A percentile compares a stretch with the other conserved stretches of the same genome.
phyloP scores from a whole-genome alignment of 2,888 invertebrate species.

The Philonicus albiceps region DNA sequence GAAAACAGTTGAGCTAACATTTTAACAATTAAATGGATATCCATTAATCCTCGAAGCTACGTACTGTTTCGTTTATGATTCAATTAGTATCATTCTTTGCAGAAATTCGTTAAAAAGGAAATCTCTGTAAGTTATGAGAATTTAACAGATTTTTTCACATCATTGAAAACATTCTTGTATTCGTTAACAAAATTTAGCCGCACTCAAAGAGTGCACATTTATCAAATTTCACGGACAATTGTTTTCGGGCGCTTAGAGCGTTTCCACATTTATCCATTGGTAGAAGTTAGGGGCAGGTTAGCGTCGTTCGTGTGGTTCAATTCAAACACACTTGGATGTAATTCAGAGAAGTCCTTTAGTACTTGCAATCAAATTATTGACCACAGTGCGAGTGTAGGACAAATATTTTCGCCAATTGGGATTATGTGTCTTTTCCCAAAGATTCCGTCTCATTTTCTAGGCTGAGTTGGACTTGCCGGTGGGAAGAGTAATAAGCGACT shows the following conservation, averaged over 20 bases:
- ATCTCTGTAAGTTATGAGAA: neutral
- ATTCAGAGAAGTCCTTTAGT: neutral
- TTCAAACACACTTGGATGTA: neutral
- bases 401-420: neutral
- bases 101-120: neutral
- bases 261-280: neutral
- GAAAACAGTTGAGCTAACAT: neutral
- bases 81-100: neutral
- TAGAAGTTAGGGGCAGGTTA: neutral
- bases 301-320: neutral
- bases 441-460: neutral
- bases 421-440: neutral
- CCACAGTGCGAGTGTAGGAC: neutral
- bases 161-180: neutral
- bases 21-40: neutral
- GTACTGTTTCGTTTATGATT: neutral
- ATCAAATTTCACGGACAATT: neutral
- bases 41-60: neutral
- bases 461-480: neutral
- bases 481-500: conserved; percentile 27
- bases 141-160: neutral
- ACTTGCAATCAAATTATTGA: conserved; percentile 30
- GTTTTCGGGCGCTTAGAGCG: neutral
- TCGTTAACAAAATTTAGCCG: neutral
- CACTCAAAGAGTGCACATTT: neutral